phyloP scores from a whole-genome alignment of 30 jellyfish, hydroid and myxozoan genomes.

The Rhopilema esculentum region DNA sequence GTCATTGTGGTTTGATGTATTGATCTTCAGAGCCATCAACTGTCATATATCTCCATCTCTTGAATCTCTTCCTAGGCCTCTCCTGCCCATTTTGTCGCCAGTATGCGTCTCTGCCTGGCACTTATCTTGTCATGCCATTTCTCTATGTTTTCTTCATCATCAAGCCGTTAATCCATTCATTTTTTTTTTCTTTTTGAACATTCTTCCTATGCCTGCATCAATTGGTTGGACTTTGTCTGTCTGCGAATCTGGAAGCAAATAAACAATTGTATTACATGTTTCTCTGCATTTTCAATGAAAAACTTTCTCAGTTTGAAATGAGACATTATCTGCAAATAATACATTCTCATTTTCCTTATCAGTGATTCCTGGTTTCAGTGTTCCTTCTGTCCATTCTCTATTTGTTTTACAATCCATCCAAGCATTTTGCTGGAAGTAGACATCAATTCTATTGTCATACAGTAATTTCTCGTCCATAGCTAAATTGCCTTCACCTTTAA shows the following conservation, averaged over 20 bases:
- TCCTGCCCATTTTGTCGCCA: slow-evolving; percentile 54
- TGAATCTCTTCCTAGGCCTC: slow-evolving; percentile 49
- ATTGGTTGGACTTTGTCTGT: slow-evolving; percentile 60
- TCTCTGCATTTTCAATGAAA: slow-evolving; percentile 51
- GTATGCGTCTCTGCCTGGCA: slow-evolving; percentile 53
- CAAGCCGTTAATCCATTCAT: slow-evolving; percentile 46
- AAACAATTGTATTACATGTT: slow-evolving; percentile 31
- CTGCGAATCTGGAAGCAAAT: slow-evolving; percentile 30
- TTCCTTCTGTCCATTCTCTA: slow-evolving; percentile 57
- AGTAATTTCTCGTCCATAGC: slow-evolving; percentile 13
- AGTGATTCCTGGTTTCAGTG: slow-evolving; percentile 42
- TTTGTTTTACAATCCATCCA: slow-evolving; percentile 56
- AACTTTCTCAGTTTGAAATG: slow-evolving; percentile 20
- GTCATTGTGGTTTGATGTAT: slow-evolving; percentile 36
- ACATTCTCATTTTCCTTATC: slow-evolving; percentile 49
- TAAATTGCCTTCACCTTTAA: slow-evolving; percentile 44
- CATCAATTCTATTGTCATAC: slow-evolving; percentile 51
- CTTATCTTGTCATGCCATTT: slow-evolving; percentile 60
- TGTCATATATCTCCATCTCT: slow-evolving; percentile 25
- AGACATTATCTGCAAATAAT: slow-evolving; percentile 52
- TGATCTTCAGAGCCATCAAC: slow-evolving; percentile 49
- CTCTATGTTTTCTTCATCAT: slow-evolving; percentile 48
- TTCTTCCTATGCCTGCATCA: slow-evolving; percentile 38
- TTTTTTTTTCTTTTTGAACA: slow-evolving; percentile 33
- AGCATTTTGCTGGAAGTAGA: slow-evolving; percentile 39